These are phyloP conservation scores for Mythimna impura DNA, from an alignment of 2,888 invertebrate species.

Conservation along the genomic window DNA sequence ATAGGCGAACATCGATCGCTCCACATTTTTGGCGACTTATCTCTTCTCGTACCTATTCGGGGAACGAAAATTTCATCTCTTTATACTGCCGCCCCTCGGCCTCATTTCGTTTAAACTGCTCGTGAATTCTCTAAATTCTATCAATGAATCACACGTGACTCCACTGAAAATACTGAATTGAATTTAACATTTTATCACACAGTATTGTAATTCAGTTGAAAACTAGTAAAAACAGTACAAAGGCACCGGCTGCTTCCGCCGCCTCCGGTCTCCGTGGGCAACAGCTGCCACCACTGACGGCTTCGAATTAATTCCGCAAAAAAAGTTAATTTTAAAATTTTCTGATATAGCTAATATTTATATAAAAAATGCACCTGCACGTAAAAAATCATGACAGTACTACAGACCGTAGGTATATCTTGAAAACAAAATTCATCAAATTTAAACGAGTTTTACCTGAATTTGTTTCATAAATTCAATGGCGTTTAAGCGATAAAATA, in stretches of 20 bases:
- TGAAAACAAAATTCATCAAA: neutral
- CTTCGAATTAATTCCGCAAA: slow-evolving; percentile 15
- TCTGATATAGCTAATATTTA: neutral
- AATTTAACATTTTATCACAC: slow-evolving; percentile 4
- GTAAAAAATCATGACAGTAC: neutral
- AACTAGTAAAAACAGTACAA: slow-evolving; percentile 10
- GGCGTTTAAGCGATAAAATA: slow-evolving; percentile 14
- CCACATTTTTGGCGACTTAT: neutral
- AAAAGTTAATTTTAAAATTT: neutral
- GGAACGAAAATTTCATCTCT: neutral
- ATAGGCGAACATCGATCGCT: too few species aligned
- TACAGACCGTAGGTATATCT: too few species aligned
- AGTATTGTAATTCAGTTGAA: slow-evolving; percentile 6
- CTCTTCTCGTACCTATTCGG: neutral
- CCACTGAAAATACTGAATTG: neutral
- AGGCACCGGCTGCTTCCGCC: neutral
- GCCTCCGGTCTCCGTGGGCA: neutral
- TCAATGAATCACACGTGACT: neutral
- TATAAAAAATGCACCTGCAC: neutral
- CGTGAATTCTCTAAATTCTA: neutral
- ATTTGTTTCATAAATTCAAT: neutral
- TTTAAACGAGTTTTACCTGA: neutral
- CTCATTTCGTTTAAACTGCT: neutral
- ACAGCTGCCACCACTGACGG: slow-evolving; percentile 1
- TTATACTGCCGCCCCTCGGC: neutral